Evolutionary conservation across 2,888 invertebrate genomes (phyloP).

Genomic region (Cheilosia vulpina): DNA sequence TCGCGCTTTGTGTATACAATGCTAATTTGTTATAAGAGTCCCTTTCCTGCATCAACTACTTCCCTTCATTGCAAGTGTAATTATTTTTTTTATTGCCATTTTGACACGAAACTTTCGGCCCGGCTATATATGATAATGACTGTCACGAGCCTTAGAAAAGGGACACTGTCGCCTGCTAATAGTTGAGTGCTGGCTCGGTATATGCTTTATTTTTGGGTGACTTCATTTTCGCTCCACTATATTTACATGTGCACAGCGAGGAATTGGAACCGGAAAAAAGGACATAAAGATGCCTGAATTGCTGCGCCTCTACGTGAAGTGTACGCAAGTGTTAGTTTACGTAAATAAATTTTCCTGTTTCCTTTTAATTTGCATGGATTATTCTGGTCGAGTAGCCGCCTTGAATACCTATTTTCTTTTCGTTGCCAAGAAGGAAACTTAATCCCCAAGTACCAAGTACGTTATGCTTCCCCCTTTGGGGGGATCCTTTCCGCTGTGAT

Average conservation of each 20-base stretch:
- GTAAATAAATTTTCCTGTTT: constrained; percentile 68
- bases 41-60: constrained; percentile 3
- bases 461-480: constrained; percentile 16
- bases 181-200: background rate
- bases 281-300: constrained; percentile 45
- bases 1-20: constrained; percentile 6
- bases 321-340: constrained; percentile 50
- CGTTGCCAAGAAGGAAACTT: constrained; percentile 51
- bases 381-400: constrained; percentile 42
- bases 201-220: constrained; percentile 52
- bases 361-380: constrained; percentile 71
- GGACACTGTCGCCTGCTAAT: constrained; percentile 1
- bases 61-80: constrained; percentile 44
- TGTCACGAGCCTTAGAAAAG: constrained; percentile 53
- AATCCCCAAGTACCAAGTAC: constrained; percentile 25
- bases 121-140: constrained; percentile 55
- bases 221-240: constrained; percentile 41
- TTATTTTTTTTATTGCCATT: constrained; percentile 69
- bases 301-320: constrained; percentile 2
- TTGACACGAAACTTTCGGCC: constrained; percentile 59
- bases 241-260: constrained; percentile 4
- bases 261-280: constrained; percentile 47
- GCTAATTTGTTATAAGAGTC: constrained; percentile 50
- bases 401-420: constrained; percentile 29
- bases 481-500: constrained; percentile 41